Base-by-base conservation (phyloP, 2,888 invertebrate genomes). In the Chromoteleia sp. region DNA sequence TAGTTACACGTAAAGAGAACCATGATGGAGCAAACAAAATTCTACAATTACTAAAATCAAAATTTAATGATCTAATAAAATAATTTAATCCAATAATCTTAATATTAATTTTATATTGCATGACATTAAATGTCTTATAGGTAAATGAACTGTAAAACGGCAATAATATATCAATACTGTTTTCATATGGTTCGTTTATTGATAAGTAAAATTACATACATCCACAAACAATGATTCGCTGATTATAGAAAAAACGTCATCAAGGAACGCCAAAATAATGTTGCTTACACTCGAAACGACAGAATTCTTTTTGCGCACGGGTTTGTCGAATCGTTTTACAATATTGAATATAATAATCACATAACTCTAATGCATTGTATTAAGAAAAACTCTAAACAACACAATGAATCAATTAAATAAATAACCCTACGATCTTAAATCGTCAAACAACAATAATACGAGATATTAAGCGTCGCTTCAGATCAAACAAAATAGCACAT, bases 161-260 rank as follows among this genome's bases (percentile, higher is more conserved):
- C n/a, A n/a, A n/a, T n/a, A n/a, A n/a, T n/a, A n/a, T n/a, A n/a
- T n/a, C n/a, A n/a, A n/a, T n/a, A n/a, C n/a, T n/a, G n/a, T 81
- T 82, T 82, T 82, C 67, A 58, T 78, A 75, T 65, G 82, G 61
- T 71, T 82, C 63, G 82, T 82, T 82, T 82, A 82, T 82, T 82
- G 82, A 82, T 82, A 82, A 82, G 82, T 82, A 78, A 82, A 82
- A 82, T 82, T 82, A 82, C 78, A 79, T 82, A 82, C 79, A 79
- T 78, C 82, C 75, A 82, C 78, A 82, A 82, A 82, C 78, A 82
- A 82, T 82, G 75, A 65, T 79, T 78, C 61, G 63, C 78, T 79
- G 52, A 78, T 79, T 82, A 79, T 82, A 82, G 73, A 82, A 82
- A 82, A 82, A 82, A 74, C 70, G 77, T 81, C 70, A 50, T 75